These are phyloP conservation scores for Brachionichthys hirsutus DNA, from an alignment of 2,113 vertebrate genomes.

Conservation along the genomic window DNA sequence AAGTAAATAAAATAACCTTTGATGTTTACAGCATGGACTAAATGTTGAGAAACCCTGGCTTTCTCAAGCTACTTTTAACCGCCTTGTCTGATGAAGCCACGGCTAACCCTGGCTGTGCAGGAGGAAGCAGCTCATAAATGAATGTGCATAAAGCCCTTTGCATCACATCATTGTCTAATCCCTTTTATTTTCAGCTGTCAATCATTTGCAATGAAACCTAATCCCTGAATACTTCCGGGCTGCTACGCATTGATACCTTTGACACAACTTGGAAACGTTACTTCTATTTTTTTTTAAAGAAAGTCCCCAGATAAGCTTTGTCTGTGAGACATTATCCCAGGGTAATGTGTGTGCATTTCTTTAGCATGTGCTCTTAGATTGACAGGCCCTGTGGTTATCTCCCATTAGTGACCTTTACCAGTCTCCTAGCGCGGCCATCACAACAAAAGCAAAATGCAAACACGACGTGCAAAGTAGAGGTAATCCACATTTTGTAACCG, in stretches of 20 bases:
- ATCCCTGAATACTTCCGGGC: constrained; percentile 59
- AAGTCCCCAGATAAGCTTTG: constrained; percentile 48
- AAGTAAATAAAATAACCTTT: neutral
- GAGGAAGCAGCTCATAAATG: constrained; percentile 45
- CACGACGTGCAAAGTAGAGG: constrained; percentile 7
- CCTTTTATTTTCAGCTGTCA: constrained; percentile 62
- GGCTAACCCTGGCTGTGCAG: constrained; percentile 24
- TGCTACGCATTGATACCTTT: constrained; percentile 47
- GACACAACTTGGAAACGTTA: constrained; percentile 43
- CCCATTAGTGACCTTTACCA: constrained; percentile 40
- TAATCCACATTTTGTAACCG: constrained; percentile 7
- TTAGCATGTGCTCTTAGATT: constrained; percentile 40
- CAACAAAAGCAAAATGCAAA: constrained; percentile 18
- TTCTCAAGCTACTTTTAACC: constrained; percentile 39
- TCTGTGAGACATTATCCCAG: constrained; percentile 44
- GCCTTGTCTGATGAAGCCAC: constrained; percentile 41
- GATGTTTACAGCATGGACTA: neutral
- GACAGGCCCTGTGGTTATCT: constrained; percentile 40
- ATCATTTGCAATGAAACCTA: constrained; percentile 58
- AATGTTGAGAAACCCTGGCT: constrained; percentile 27
- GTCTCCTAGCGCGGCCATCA: constrained; percentile 29
- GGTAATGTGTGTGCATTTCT: constrained; percentile 48
- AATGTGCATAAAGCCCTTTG: constrained; percentile 63
- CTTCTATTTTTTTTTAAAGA: constrained; percentile 46
- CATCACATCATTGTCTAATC: constrained; percentile 66